Base-by-base conservation (phyloP, 2,888 invertebrate species). In the Coleophora deauratella region DNA sequence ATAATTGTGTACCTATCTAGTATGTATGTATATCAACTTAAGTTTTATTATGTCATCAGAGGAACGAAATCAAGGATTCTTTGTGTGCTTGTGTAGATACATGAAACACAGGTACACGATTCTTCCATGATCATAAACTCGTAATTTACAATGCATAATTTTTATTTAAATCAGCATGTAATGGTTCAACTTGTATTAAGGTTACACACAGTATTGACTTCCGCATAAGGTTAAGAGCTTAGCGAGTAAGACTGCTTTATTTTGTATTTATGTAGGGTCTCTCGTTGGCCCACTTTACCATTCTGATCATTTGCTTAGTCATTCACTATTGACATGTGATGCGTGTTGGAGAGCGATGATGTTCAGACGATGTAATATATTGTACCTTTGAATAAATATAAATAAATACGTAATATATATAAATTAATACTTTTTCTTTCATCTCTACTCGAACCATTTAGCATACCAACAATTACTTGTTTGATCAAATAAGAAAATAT, bases 351-450 rank as follows among this genome's bases (percentile, higher is more conserved):
- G 68, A 72, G 64, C 68, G 72, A 62, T 62, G 67, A 59, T 69
- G 75, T 74, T 72, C 67, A 66, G 77, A 80, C 76, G 81, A 72
- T 84, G 84, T 84, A 84, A 82, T 81, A 84, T 84, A 84, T 84
- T 85, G 84, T 84, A 84, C 79, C 84, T 84, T 84, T 81, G 72
- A 81, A 76, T 75, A 69, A 73, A 73, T 82, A 84, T 82, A 80
- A 82, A 84, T 81, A 82, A 82, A 84, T 81, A 84, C 80, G 77
- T 84, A 82, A 82, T 84, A 84, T 82, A 85, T 85, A 81, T 76
- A 61, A 50, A 66, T 76, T 35, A 14, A 30, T 35, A 13, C 74
- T 50, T 66, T 71, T 73, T 56, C 11, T 32, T 35, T 33, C 12
- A 12, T 9, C 21, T 21, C 3, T 21, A 21, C 21, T n/a, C n/a